Evolutionary conservation across 2,797 vertebrate genomes (phyloP).

Genomic region (Ptychadena robeensis): DNA sequence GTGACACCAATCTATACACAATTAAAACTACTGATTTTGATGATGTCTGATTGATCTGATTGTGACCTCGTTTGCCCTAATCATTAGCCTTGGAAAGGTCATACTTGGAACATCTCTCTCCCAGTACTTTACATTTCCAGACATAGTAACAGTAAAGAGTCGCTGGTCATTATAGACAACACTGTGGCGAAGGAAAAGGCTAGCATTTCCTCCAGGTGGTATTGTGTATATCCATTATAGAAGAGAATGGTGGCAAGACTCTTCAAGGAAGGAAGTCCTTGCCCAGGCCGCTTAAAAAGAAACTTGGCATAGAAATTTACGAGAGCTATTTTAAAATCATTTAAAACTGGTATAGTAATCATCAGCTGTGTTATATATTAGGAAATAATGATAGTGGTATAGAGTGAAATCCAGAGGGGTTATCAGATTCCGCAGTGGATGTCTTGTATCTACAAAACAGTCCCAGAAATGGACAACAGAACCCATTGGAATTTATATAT

Average conservation of each 20-base stretch:
- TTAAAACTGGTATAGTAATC: constrained; percentile 10
- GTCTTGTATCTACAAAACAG: constrained; percentile 3
- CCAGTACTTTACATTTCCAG: not conserved
- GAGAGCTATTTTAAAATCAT: not conserved
- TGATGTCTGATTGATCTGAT: too few relatives aligned
- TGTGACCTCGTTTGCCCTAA: too few relatives aligned
- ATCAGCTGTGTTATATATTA: not conserved
- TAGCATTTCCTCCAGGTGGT: constrained; percentile 24
- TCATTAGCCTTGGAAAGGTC: too few relatives aligned
- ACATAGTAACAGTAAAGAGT: not conserved
- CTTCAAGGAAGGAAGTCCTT: constrained; percentile 39
- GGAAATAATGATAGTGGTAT: not conserved
- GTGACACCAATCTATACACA: too few relatives aligned
- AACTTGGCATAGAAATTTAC: constrained; percentile 15
- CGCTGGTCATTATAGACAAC: not conserved
- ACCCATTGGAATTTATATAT: constrained; percentile 21
- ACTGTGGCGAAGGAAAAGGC: not conserved
- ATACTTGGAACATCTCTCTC: not conserved
- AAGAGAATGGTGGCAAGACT: constrained; percentile 3
- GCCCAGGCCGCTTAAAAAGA: constrained; percentile 15
- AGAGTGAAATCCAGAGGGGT: not conserved
- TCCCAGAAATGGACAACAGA: constrained; percentile 19
- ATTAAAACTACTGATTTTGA: too few relatives aligned
- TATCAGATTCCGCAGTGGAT: not conserved
- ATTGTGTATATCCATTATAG: constrained; percentile 7